These are phyloP conservation scores for Smutsia gigantea DNA, from an alignment of 2,797 vertebrate genomes.

Conservation along the genomic window DNA sequence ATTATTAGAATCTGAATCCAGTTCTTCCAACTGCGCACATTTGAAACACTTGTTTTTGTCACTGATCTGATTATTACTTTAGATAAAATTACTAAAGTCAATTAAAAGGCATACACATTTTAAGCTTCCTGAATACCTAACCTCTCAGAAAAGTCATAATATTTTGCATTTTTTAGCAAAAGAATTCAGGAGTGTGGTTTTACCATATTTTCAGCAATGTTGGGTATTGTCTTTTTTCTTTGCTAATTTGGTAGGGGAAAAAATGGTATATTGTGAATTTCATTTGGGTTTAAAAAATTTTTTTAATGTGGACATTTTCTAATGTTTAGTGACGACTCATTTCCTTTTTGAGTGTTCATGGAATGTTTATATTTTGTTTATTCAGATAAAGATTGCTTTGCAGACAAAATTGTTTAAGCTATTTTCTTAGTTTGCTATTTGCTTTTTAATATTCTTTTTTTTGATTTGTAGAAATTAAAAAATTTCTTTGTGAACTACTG, in stretches of 20 bases:
- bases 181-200: background rate
- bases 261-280: constrained; percentile 31
- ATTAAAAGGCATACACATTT: background rate
- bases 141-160: background rate
- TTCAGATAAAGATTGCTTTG: constrained; percentile 7
- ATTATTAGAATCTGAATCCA: constrained; percentile 10
- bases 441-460: background rate
- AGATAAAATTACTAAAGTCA: constrained; percentile 59
- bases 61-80: background rate
- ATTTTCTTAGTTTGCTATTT: background rate
- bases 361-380: background rate
- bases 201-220: background rate
- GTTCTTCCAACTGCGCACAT: background rate
- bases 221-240: constrained; percentile 26
- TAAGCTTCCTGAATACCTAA: constrained; percentile 1
- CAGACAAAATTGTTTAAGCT: background rate
- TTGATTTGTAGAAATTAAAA: background rate
- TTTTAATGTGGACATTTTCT: background rate
- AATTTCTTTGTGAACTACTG: background rate
- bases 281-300: background rate
- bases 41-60: background rate
- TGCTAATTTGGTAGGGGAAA: background rate
- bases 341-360: background rate
- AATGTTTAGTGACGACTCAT: background rate
- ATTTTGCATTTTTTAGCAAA: constrained; percentile 42